A percentile compares a stretch with the other conserved stretches of the same genome.
phyloP scores from a whole-genome alignment of 2,113 vertebrate species.

The Copsychus sechellarum region DNA sequence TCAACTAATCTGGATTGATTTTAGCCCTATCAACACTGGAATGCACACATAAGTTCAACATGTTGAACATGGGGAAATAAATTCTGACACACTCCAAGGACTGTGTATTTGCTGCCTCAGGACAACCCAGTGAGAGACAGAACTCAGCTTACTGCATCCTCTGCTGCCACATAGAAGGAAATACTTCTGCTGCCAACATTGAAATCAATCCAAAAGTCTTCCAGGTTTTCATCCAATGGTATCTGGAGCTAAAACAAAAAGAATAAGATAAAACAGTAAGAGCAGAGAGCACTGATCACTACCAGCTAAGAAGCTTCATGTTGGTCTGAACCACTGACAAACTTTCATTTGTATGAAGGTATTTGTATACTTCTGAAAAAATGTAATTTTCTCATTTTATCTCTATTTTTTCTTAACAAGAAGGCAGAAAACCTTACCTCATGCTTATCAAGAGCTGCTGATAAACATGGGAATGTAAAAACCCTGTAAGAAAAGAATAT shows the following conservation, averaged over 20 bases:
- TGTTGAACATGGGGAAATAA: background rate
- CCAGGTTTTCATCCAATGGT: conserved; percentile 90
- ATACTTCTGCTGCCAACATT: conserved; percentile 88
- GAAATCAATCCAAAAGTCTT: conserved; percentile 98
- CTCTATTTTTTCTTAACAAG: background rate
- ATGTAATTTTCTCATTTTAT: background rate
- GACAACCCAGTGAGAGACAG: background rate
- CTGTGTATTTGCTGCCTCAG: background rate
- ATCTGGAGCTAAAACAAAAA: conserved; percentile 80
- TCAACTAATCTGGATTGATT: background rate
- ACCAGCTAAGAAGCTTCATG: background rate
- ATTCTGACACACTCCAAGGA: background rate
- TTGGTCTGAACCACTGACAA: background rate
- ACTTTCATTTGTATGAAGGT: no score
- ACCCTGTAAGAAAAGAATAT: conserved; percentile 70
- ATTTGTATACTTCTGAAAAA: background rate
- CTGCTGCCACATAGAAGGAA: conserved; percentile 88
- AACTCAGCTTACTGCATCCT: conserved; percentile 74
- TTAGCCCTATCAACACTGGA: background rate
- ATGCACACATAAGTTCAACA: background rate
- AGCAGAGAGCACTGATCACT: background rate
- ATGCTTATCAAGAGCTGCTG: conserved; percentile 71
- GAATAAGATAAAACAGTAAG: background rate
- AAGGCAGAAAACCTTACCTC: conserved; percentile 65
- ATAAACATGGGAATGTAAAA: conserved; percentile 79